Evolutionary conservation across 2,113 vertebrate species (phyloP), one percentile per base, ranked within the genome.

Genomic region (Probosciger aterrimus): DNA sequence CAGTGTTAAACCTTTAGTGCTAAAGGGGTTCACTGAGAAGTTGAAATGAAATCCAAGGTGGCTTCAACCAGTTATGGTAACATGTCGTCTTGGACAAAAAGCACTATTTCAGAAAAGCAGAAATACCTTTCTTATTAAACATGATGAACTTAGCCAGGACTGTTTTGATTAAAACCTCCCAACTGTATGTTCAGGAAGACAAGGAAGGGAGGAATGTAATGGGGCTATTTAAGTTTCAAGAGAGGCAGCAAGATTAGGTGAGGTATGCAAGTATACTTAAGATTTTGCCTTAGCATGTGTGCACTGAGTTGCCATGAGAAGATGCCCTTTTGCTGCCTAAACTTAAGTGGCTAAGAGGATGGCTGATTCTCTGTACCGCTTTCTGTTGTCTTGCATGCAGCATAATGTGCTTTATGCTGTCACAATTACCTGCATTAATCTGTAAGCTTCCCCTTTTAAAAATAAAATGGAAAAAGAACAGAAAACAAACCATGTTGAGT

Each of bases 21-120:
- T 76, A 10, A 85, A 82, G 37, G 22, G 5, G 13, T 60, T 68
- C 78, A 49, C 33, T 44, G 49, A n/a, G 35, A 69, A 82, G 63
- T 25, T 59, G 55, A 59, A 35, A 70, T 67, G 67, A 85, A 90
- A 75, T 18, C 17, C 41, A 41, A 44, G 7, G 12, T 69, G 73
- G 25, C 24, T 89, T 91, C 37, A 41, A 37, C 49, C 14, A 15
- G 53, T 77, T 75, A 39, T 75, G 39, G 49, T 82, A 52, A 30
- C 0, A 0, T 20, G 0, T 62, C 11, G 0, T 67, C 81, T 75
- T 31, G 33, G 67, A 64, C 53, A 52, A 57, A 75, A 84, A 69
- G 7, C 28, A 62, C 12, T n/a, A 4, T 62, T 83, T 76, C 63
- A 68, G 60, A 77, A 78, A 65, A 65, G 43, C 71, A 86, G 31